A percentile compares a stretch with the other conserved stretches of the same genome.
phyloP scores from a whole-genome alignment of 2,888 invertebrate species.

The Molorchus minor region DNA sequence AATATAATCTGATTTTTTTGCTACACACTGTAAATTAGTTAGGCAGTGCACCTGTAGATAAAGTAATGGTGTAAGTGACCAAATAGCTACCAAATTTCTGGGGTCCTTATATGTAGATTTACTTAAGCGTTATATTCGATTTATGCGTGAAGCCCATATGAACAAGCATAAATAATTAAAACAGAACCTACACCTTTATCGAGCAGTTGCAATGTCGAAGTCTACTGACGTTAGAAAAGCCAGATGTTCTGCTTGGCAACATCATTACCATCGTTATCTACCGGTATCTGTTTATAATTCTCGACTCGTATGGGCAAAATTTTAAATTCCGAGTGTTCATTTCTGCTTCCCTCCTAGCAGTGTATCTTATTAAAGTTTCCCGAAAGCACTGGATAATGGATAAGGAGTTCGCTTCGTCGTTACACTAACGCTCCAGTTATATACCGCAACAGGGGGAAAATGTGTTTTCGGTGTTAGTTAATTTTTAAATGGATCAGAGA shows the following conservation, averaged over 20 bases:
- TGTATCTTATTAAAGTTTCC: slow-evolving; percentile 13
- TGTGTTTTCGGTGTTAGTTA: background rate
- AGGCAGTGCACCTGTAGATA: no score
- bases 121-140: no score
- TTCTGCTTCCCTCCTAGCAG: background rate
- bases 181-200: no score
- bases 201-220: no score
- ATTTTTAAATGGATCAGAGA: background rate
- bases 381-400: slow-evolving; percentile 7
- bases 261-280: slow-evolving; percentile 4
- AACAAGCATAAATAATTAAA: no score
- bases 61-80: no score
- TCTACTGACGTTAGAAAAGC: background rate
- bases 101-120: no score
- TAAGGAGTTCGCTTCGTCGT: background rate
- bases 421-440: background rate
- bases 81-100: no score
- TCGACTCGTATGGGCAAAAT: slow-evolving; percentile 4
- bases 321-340: slow-evolving; percentile 7
- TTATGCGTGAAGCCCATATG: no score
- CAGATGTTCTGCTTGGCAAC: background rate
- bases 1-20: no score
- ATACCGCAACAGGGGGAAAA: background rate
- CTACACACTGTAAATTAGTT: no score
- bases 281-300: slow-evolving; percentile 8